These are phyloP conservation scores for Solen grandis DNA, from an alignment of 1,140 invertebrate genomes.

Conservation along the genomic window DNA sequence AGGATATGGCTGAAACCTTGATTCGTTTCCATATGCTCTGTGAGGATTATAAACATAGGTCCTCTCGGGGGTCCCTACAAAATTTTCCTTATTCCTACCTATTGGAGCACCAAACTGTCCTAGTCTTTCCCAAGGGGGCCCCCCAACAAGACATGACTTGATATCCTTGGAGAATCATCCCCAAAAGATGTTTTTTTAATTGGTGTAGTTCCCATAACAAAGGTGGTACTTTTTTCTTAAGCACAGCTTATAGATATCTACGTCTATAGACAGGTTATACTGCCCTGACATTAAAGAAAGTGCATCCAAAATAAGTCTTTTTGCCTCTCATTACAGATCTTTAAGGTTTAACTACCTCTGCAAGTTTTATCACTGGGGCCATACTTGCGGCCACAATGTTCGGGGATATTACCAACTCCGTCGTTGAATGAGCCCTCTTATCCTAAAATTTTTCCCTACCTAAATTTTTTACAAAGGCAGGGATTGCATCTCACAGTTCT, in stretches of 20 bases:
- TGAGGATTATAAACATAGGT: no score
- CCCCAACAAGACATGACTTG: not conserved
- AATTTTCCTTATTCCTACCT: no score
- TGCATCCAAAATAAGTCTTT: not conserved
- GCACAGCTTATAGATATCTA: conserved; percentile 3
- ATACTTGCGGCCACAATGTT: conserved; percentile 21
- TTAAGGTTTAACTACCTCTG: conserved; percentile 4
- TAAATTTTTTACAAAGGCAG: conserved; percentile 13
- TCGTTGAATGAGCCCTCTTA: conserved; percentile 23
- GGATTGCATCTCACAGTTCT: conserved; percentile 9
- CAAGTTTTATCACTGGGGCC: conserved; percentile 7
- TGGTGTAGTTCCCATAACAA: not conserved
- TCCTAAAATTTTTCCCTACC: conserved; percentile 27
- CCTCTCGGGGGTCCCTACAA: no score
- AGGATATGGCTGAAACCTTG: no score
- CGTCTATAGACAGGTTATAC: conserved; percentile 11
- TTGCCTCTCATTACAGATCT: not conserved
- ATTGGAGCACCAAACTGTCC: no score
- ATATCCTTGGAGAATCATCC: conserved; percentile 22
- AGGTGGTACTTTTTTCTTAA: conserved; percentile 16
- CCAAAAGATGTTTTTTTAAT: conserved; percentile 24
- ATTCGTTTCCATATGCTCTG: no score
- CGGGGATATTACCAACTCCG: conserved; percentile 3
- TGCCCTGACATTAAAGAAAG: conserved; percentile 15
- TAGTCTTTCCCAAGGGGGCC: not conserved